Conservation (phyloP, 30 jellyfish, hydroid and myxozoan species). For the Pelagia noctiluca region DNA sequence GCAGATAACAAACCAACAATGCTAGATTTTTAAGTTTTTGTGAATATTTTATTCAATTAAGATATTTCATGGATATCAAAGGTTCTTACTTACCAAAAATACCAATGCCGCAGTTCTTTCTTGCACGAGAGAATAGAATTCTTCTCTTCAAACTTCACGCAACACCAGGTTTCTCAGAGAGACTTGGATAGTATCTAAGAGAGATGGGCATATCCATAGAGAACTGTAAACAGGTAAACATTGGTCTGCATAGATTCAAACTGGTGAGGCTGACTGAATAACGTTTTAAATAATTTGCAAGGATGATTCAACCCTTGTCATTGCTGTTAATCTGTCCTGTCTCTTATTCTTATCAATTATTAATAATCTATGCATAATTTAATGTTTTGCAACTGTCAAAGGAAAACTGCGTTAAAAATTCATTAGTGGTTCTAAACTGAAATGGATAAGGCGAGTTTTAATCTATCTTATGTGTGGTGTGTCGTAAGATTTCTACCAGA, state of each 20-base stretch:
- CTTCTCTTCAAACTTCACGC: not conserved
- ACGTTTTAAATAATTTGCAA: constrained; percentile 28
- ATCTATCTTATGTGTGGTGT: not conserved
- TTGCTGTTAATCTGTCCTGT: constrained; percentile 51
- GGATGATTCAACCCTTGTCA: constrained; percentile 35
- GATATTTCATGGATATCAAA: no score
- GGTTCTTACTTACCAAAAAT: no score
- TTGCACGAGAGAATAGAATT: not conserved
- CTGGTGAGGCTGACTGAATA: not conserved
- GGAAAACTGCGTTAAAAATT: constrained; percentile 16
- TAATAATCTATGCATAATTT: constrained; percentile 37
- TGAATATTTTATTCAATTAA: no score
- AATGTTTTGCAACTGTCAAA: constrained; percentile 41
- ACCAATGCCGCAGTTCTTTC: no score
- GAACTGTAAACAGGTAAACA: not conserved
- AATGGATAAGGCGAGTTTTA: constrained; percentile 7
- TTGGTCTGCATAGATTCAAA: not conserved
- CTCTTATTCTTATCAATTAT: constrained; percentile 44
- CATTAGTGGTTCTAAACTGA: not conserved
- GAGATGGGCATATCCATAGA: not conserved
- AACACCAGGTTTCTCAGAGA: not conserved
- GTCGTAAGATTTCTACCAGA: no score
- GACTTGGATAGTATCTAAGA: not conserved
- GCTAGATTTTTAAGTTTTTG: no score
- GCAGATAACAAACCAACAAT: no score